A percentile compares a stretch with the other conserved stretches of the same genome.
These are phyloP conservation scores for Trialeurodes vaporariorum DNA, from an alignment of 1,140 invertebrate species.

Conservation along the genomic window DNA sequence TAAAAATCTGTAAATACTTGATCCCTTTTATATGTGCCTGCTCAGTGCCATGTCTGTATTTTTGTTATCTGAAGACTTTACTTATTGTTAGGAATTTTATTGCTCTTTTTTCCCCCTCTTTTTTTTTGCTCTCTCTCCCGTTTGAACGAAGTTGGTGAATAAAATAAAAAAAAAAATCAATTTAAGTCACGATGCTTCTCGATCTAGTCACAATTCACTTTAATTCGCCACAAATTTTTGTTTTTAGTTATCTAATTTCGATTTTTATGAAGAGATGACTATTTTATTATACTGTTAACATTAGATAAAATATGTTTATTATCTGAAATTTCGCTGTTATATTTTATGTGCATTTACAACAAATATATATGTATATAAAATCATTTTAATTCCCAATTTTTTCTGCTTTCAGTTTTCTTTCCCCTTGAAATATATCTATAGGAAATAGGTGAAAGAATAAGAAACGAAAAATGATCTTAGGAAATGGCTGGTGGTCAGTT, in stretches of 20 bases:
- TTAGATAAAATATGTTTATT: background rate
- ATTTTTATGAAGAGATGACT: background rate
- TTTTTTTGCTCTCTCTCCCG: background rate
- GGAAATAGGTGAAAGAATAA: too few species aligned
- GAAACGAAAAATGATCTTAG: too few species aligned
- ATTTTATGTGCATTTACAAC: background rate
- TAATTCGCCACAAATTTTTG: background rate
- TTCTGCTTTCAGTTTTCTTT: background rate
- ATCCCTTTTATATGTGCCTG: background rate
- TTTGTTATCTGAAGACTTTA: background rate
- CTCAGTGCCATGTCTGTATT: background rate
- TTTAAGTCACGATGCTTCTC: background rate
- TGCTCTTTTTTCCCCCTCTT: background rate
- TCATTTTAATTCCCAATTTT: background rate
- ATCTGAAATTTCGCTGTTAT: background rate
- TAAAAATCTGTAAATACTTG: background rate
- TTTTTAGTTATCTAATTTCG: background rate
- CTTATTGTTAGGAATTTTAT: background rate
- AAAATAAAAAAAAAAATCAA: background rate
- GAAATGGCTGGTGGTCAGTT: too few species aligned
- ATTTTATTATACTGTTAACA: background rate
- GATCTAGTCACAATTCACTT: background rate
- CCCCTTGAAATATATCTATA: too few species aligned
- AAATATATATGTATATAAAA: background rate
- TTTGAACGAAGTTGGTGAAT: too few species aligned